Evolutionary conservation across 2,113 vertebrate species (phyloP).

Genomic region (Oreochromis niloticus): DNA sequence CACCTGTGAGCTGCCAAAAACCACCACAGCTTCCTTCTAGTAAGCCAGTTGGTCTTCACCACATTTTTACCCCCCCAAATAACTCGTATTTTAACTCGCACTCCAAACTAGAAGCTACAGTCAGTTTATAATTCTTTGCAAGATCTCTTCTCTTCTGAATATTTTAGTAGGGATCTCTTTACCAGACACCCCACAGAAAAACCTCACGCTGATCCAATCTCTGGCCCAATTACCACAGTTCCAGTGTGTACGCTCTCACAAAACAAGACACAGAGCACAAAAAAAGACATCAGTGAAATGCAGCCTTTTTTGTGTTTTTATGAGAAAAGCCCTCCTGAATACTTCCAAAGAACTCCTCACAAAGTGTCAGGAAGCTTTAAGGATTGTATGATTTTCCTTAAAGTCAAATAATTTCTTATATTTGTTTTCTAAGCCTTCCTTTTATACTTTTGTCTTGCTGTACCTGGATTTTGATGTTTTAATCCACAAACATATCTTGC

Average conservation of each 20-base stretch:
- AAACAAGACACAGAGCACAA: not conserved
- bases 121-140: not conserved
- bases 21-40: not conserved
- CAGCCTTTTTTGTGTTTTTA: not conserved
- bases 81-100: not conserved
- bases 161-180: not conserved
- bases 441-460: not conserved
- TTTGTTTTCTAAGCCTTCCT: not conserved
- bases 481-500: not conserved
- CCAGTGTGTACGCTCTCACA: not conserved
- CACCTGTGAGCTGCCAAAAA: not conserved
- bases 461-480: not conserved
- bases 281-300: not conserved
- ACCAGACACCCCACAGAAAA: not conserved
- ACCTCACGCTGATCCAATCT: conserved; percentile 12
- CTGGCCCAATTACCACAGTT: conserved; percentile 14
- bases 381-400: not conserved
- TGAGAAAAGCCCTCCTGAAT: not conserved
- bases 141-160: not conserved
- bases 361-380: not conserved
- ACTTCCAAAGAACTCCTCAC: not conserved
- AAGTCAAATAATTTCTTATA: not conserved
- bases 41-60: not conserved
- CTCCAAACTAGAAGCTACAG: not conserved
- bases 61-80: not conserved